phyloP scores from a whole-genome alignment of 2,113 vertebrate genomes.

The Excalfactoria chinensis region DNA sequence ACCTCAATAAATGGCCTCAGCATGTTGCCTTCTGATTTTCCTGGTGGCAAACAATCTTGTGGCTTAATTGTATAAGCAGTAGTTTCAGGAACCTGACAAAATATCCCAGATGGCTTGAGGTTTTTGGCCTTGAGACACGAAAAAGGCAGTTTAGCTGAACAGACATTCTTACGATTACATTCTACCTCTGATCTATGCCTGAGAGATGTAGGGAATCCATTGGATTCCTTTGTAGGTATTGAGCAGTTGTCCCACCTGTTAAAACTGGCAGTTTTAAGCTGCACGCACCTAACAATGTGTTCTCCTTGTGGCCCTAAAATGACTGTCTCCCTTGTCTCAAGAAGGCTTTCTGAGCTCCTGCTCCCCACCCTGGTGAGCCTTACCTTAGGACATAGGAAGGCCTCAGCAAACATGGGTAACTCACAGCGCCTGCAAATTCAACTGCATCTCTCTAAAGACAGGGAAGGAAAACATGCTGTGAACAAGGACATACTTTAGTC shows the following conservation, averaged over 20 bases:
- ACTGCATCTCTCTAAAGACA: slow-evolving; percentile 88
- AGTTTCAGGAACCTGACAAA: not conserved
- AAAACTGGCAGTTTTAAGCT: not conserved
- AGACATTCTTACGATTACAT: not conserved
- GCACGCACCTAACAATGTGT: not conserved
- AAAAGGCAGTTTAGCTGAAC: not conserved
- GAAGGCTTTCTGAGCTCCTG: not conserved
- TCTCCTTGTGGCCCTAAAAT: not conserved
- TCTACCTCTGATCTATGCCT: not conserved
- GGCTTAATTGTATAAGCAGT: not conserved
- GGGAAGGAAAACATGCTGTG: not conserved
- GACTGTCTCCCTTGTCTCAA: not conserved
- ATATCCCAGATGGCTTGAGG: not conserved
- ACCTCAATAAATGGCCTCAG: not conserved
- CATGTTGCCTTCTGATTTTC: not conserved
- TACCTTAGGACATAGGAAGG: slow-evolving; percentile 96
- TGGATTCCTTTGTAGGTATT: not conserved
- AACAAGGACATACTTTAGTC: not conserved
- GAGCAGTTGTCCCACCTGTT: not conserved
- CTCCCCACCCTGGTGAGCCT: not conserved
- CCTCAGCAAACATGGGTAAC: slow-evolving; percentile 92
- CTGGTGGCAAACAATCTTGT: slow-evolving; percentile 13
- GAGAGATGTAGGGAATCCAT: not conserved
- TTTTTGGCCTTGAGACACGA: not conserved
- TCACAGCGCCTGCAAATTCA: slow-evolving; percentile 86